Percentiles rank a stretch among this genome's conserved stretches.
These are phyloP conservation scores for Scaptomyza caliginosa DNA, from an alignment of 2,888 invertebrate species.

Conservation along the genomic window DNA sequence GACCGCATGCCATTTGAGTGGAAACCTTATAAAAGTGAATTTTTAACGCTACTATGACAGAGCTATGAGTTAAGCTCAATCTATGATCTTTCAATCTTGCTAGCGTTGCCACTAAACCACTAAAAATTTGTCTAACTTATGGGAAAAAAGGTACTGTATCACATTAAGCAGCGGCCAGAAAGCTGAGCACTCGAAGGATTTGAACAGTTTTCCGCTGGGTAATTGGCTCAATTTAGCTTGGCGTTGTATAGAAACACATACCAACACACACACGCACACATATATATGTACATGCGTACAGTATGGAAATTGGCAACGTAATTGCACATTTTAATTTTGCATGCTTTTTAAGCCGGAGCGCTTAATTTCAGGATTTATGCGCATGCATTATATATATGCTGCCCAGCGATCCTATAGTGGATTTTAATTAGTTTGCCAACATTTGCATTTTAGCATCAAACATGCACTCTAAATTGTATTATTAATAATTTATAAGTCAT, in stretches of 20 bases:
- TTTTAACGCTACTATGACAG: rapidly evolving
- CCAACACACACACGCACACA: neutral
- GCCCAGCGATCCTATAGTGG: conserved; percentile 43
- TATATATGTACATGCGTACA: neutral
- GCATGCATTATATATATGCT: conserved; percentile 63
- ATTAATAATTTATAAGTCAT: conserved; percentile 47
- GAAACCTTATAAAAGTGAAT: neutral
- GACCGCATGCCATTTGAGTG: neutral
- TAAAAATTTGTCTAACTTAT: neutral
- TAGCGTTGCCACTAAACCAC: neutral
- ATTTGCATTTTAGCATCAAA: conserved; percentile 42
- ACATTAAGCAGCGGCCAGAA: neutral
- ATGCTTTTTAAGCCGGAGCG: conserved; percentile 58
- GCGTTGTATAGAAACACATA: conserved; percentile 1
- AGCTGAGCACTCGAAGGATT: neutral
- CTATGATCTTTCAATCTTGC: too few species aligned
- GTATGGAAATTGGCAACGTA: conserved; percentile 44
- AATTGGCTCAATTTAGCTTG: conserved; percentile 3
- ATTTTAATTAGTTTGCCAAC: conserved; percentile 65
- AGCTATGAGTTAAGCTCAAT: neutral
- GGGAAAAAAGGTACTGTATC: too few species aligned
- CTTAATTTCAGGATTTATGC: conserved; percentile 68
- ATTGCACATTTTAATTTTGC: conserved; percentile 68
- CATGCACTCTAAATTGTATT: conserved; percentile 40
- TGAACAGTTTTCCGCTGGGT: conserved; percentile 12